Percentiles rank a stretch among this genome's conserved stretches.
Conservation (phyloP, 2,113 vertebrate genomes). For the Philantomba maxwellii region DNA sequence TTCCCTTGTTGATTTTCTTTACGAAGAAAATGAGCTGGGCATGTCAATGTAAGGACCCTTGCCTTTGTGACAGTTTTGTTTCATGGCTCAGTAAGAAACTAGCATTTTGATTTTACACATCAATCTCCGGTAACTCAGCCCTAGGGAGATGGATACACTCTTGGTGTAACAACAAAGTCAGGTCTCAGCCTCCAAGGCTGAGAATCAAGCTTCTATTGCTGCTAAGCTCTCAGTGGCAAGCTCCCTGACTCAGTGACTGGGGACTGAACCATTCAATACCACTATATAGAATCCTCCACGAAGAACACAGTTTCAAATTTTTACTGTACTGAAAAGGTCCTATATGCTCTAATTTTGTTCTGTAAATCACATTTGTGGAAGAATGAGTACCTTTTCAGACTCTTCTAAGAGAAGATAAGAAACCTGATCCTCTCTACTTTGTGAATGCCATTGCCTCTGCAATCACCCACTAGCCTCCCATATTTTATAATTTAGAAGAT, state of each 20-base stretch:
- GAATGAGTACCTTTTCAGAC: not conserved
- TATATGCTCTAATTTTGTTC: not conserved
- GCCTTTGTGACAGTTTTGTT: not conserved
- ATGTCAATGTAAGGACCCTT: not conserved
- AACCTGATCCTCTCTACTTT: conserved; percentile 14
- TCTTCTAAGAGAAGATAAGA: not conserved
- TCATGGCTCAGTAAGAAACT: not conserved
- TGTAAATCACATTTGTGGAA: not conserved
- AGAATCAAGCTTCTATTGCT: not conserved
- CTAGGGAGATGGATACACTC: not conserved
- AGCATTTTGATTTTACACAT: not conserved
- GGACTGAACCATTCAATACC: not conserved
- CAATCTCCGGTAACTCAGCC: not conserved
- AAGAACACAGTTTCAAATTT: not conserved
- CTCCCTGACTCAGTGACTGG: not conserved
- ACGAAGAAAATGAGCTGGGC: not conserved
- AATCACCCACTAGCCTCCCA: conserved; percentile 65
- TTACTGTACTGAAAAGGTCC: not conserved
- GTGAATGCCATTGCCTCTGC: conserved; percentile 45
- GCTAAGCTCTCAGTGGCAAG: not conserved
- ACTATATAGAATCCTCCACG: not conserved
- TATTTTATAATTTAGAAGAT: conserved; percentile 70
- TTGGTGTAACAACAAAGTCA: not conserved
- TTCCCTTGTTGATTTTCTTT: not conserved
- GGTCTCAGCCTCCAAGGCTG: not conserved